Evolutionary conservation across 2,888 invertebrate species (phyloP).

Genomic region (Andrena dorsata): DNA sequence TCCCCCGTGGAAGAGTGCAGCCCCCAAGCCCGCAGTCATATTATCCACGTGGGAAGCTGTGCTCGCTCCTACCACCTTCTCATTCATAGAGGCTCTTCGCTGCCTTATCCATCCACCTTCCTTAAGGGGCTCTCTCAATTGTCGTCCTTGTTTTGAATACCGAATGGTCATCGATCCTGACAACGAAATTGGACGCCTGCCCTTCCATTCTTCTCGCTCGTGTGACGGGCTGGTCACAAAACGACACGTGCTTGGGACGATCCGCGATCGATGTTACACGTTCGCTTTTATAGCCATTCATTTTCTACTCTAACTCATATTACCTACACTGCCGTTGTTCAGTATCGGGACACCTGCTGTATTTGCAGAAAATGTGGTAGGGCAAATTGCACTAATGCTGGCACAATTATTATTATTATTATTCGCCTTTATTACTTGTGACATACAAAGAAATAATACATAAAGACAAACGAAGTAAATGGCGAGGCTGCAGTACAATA

Average conservation of each 20-base stretch:
- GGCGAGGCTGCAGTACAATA: no score
- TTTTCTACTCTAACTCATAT: no score
- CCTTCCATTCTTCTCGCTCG: conserved; percentile 13
- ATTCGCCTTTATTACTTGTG: no score
- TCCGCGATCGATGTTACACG: background rate
- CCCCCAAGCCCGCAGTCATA: conserved; percentile 80
- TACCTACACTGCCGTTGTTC: no score
- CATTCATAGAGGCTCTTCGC: conserved; percentile 54
- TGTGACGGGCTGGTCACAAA: conserved; percentile 17
- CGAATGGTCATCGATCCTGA: conserved; percentile 55
- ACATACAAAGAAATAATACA: no score
- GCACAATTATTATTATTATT: no score
- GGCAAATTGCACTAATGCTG: no score
- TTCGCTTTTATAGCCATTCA: background rate
- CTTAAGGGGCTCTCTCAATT: conserved; percentile 36
- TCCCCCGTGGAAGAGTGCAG: conserved; percentile 59
- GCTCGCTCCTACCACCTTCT: conserved; percentile 60
- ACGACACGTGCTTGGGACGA: conserved; percentile 27
- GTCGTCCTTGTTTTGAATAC: conserved; percentile 51
- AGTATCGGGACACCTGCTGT: no score
- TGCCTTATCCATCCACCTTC: conserved; percentile 43
- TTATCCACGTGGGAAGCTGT: conserved; percentile 84
- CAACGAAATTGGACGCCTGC: conserved; percentile 34
- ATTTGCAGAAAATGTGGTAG: no score
- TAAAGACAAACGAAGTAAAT: no score